Evolutionary conservation across 2,888 invertebrate genomes (phyloP), one percentile per base, ranked within the genome.

Genomic region (Chloromyia formosa): DNA sequence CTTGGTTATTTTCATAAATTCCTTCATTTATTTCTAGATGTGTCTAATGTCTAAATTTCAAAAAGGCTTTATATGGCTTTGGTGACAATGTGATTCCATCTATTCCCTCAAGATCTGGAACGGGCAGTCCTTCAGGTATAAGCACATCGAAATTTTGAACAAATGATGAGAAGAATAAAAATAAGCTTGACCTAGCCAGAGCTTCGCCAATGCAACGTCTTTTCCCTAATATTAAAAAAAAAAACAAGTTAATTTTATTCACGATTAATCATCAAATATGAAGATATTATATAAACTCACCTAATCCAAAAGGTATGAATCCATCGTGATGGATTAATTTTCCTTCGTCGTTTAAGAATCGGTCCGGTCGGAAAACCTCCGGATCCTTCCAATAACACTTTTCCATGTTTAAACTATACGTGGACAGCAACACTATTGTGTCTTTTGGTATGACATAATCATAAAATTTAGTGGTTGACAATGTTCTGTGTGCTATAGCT

Each of bases 291-390:
- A 61, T 35, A 54, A 14, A 75, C 83, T 82, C 83, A 92, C 93
- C 92, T 81, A 88, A 84, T 76, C 93, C 92, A 80, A 92, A 93
- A 10, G 89, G 88, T 75, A 90, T 87, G 80, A 89, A 87, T 78
- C 88, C 85, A 78, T 88, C 89, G 71, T 88, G 86, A 78, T 86
- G 87, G 77, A 86, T 86, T 74, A 89, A 82, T 78, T 83, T 83
- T 20, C 89, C 90, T 20, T 84, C 80, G 12, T 86, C 84, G 78
- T 89, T 86, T 66, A 91, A 85, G 84, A 91, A 91, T 82, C 91
- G 86, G 80, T 90, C 88, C 0, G 91, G 91, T 35, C 86, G 85
- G 80, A 91, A 90, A 75, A 84, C 83, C n/a, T 87, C 80, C 0
- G 91, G 90, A 76, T 89, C 86, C 0, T 86, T 84, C 90, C 90